Percentiles rank a stretch among this genome's conserved stretches.
Conservation (phyloP, 2,797 vertebrate species). For the Thripadectes ignobilis region DNA sequence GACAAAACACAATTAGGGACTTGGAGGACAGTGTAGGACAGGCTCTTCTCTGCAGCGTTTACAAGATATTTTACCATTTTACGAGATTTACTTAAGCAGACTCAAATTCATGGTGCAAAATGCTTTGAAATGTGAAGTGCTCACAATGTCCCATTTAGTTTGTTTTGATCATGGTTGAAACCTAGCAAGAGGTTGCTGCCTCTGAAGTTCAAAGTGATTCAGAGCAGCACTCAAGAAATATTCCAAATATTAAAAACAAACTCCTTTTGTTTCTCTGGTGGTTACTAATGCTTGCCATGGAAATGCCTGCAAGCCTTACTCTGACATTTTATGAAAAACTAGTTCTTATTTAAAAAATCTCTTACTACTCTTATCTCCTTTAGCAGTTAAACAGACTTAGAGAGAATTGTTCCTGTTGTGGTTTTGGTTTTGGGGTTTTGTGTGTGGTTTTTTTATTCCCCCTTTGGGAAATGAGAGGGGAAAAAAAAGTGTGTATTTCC, state of each 20-base stretch:
- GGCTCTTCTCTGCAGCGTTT: not conserved
- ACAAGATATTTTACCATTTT: constrained; percentile 3
- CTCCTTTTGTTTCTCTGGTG: not conserved
- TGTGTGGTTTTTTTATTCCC: not conserved
- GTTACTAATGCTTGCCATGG: not conserved
- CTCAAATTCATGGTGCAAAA: not conserved
- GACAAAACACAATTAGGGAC: not conserved
- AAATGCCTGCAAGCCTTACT: not conserved
- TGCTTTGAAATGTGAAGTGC: not conserved
- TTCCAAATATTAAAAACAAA: not conserved
- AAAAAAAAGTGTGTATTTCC: not conserved
- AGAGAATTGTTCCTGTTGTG: not conserved
- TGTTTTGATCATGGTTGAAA: not conserved
- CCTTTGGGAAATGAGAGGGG: not conserved
- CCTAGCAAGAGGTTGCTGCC: not conserved
- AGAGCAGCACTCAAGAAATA: constrained; percentile 15
- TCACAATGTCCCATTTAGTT: not conserved
- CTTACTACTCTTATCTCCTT: not conserved
- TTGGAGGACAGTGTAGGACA: not conserved
- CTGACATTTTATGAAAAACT: not conserved
- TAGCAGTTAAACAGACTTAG: not conserved
- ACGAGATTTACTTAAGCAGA: not conserved
- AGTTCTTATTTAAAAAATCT: not conserved
- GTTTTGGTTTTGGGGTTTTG: not conserved
- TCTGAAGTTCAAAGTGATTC: constrained; percentile 22